A percentile compares a stretch with the other conserved stretches of the same genome.
phyloP scores from a whole-genome alignment of 2,888 invertebrate species.

The Nymphalis urticae region DNA sequence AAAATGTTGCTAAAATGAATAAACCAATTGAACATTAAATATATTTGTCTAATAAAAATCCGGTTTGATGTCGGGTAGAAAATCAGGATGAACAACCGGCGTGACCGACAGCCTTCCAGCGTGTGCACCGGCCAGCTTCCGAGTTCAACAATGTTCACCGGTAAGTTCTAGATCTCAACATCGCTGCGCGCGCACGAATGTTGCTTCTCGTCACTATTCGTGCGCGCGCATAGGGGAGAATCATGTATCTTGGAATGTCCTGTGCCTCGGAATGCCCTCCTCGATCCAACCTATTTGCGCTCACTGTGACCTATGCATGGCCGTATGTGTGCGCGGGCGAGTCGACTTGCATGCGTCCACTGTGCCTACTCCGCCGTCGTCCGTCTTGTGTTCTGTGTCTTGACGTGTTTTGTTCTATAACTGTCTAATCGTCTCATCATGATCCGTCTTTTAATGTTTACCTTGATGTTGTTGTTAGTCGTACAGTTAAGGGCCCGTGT shows the following conservation, averaged over 20 bases:
- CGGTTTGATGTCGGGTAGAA: slow-evolving; percentile 59
- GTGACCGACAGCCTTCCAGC: slow-evolving; percentile 46
- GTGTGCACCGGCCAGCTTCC: slow-evolving; percentile 42
- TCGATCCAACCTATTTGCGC: slow-evolving; percentile 74
- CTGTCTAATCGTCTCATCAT: slow-evolving; percentile 65
- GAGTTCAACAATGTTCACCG: slow-evolving; percentile 50
- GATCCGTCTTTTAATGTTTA: slow-evolving; percentile 62
- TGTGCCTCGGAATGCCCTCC: slow-evolving; percentile 83
- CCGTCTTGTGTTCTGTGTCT: slow-evolving; percentile 79
- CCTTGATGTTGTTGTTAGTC: slow-evolving; percentile 65
- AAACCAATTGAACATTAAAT: not conserved
- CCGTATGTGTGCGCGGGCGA: slow-evolving; percentile 67
- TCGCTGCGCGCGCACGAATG: slow-evolving; percentile 77
- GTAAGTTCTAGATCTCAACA: slow-evolving; percentile 83
- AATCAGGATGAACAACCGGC: slow-evolving; percentile 52
- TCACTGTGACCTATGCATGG: slow-evolving; percentile 75
- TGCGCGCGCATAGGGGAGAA: slow-evolving; percentile 79
- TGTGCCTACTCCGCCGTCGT: slow-evolving; percentile 61
- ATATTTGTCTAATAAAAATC: slow-evolving; percentile 25
- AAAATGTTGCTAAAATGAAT: not conserved
- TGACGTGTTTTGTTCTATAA: slow-evolving; percentile 78
- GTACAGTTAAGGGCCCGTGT: slow-evolving; percentile 56
- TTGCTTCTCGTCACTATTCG: slow-evolving; percentile 54
- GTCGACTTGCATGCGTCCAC: slow-evolving; percentile 72
- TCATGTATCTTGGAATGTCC: slow-evolving; percentile 83